Conservation (phyloP, 1,140 invertebrate genomes). For the Antheraea pernyi region DNA sequence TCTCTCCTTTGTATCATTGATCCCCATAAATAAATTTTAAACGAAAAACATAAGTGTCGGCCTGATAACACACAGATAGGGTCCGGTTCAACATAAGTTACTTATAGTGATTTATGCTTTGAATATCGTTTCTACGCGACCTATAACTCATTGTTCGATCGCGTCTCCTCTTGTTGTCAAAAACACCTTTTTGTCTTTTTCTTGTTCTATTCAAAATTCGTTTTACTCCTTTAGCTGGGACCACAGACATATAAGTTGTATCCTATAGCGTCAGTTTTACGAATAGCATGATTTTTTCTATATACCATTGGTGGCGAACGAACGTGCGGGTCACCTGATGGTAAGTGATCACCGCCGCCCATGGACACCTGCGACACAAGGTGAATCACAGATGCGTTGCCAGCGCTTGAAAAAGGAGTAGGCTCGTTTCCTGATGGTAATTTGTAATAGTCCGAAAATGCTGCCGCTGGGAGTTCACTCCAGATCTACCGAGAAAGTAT, state of each 20-base stretch:
- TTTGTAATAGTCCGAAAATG: too few relatives aligned
- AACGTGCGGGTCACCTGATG: too few relatives aligned
- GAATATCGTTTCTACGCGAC: background rate
- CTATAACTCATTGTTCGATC: slow-evolving; percentile 2
- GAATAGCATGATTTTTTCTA: too few relatives aligned
- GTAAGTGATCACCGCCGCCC: too few relatives aligned
- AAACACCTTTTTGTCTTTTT: slow-evolving; percentile 1
- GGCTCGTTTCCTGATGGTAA: too few relatives aligned
- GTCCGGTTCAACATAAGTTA: background rate
- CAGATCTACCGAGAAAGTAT: too few relatives aligned
- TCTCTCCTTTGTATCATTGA: background rate
- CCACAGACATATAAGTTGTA: background rate
- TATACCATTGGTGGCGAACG: too few relatives aligned
- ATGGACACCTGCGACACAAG: too few relatives aligned
- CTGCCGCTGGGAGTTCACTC: too few relatives aligned
- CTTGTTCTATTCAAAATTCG: background rate
- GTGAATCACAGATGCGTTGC: too few relatives aligned
- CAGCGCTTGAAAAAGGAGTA: too few relatives aligned
- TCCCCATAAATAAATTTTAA: slow-evolving; percentile 4
- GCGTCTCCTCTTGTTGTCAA: background rate
- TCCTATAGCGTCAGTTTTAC: too few relatives aligned
- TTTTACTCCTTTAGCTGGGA: background rate
- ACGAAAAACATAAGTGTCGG: slow-evolving; percentile 4
- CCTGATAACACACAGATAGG: background rate
- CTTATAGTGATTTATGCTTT: slow-evolving; percentile 1